Evolutionary conservation across 2,113 vertebrate genomes (phyloP).

Genomic region (Grallaria varia): DNA sequence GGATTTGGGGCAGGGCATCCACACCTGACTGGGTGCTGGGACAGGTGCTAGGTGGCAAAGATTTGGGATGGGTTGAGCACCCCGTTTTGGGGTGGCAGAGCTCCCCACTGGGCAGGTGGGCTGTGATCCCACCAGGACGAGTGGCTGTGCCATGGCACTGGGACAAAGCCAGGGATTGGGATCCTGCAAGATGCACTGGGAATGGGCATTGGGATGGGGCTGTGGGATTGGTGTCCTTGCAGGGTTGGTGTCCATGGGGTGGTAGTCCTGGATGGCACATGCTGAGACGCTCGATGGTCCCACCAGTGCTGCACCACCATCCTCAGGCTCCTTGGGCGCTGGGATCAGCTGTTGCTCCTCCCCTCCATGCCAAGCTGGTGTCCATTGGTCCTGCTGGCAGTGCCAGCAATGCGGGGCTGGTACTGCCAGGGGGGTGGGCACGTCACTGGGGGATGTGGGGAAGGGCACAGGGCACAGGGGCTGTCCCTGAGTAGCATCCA

Average conservation of each 20-base stretch:
- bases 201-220: not conserved
- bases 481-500: not conserved
- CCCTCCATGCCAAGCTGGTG: fast-evolving
- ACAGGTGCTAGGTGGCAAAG: not conserved
- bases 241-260: too few species aligned
- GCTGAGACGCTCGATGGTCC: fast-evolving
- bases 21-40: not conserved
- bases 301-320: not conserved
- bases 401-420: fast-evolving
- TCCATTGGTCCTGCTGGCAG: not conserved
- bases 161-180: not conserved
- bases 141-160: not conserved
- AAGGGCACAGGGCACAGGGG: not conserved
- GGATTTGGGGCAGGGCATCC: not conserved
- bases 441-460: not conserved
- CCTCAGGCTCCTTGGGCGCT: not conserved
- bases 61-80: fast-evolving
- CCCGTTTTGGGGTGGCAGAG: not conserved
- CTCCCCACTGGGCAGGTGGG: not conserved
- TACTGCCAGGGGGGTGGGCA: fast-evolving
- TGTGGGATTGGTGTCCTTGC: not conserved
- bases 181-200: not conserved
- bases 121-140: not conserved
- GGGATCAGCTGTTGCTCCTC: fast-evolving
- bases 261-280: fast-evolving